A percentile compares a stretch with the other conserved stretches of the same genome.
Evolutionary conservation across 2,113 vertebrate genomes (phyloP).

Genomic region (Psilopogon haemacephalus): DNA sequence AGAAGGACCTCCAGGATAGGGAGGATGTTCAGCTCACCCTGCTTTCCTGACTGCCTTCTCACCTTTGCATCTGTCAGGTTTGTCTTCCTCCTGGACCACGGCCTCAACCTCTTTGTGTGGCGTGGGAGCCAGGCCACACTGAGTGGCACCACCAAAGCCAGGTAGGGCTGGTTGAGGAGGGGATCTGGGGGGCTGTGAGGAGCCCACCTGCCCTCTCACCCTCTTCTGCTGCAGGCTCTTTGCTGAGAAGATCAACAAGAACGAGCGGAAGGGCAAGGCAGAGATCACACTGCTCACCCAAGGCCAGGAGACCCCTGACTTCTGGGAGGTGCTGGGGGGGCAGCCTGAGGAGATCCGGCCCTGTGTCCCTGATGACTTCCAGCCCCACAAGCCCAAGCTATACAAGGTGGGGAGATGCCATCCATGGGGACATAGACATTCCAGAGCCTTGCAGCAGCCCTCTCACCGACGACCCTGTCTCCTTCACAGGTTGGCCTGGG

Average conservation of each 20-base stretch:
- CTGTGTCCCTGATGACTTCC: conserved; percentile 90
- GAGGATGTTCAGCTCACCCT: accelerated
- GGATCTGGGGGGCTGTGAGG: neutral
- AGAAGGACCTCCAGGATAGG: neutral
- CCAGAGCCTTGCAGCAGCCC: neutral
- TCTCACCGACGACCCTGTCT: neutral
- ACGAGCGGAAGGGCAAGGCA: conserved; percentile 92
- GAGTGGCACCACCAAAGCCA: conserved; percentile 92
- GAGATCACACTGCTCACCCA: conserved; percentile 86
- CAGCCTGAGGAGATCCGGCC: conserved; percentile 90
- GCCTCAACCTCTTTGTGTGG: conserved; percentile 90
- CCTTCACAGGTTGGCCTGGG: conserved; percentile 88
- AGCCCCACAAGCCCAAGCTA: conserved; percentile 88
- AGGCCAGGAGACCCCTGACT: conserved; percentile 85
- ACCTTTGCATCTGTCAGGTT: conserved; percentile 74
- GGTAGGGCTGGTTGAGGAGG: conserved; percentile 67
- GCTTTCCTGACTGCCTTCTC: neutral
- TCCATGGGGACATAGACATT: accelerated
- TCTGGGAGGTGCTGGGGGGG: conserved; percentile 91
- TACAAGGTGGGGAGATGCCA: conserved; percentile 83
- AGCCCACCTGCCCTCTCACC: neutral
- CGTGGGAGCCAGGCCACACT: conserved; percentile 89
- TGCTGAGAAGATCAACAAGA: conserved; percentile 97
- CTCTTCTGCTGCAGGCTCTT: conserved; percentile 79
- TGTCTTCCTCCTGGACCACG: conserved; percentile 90